phyloP scores from a whole-genome alignment of 2,113 vertebrate genomes.

The Octodon degus region DNA sequence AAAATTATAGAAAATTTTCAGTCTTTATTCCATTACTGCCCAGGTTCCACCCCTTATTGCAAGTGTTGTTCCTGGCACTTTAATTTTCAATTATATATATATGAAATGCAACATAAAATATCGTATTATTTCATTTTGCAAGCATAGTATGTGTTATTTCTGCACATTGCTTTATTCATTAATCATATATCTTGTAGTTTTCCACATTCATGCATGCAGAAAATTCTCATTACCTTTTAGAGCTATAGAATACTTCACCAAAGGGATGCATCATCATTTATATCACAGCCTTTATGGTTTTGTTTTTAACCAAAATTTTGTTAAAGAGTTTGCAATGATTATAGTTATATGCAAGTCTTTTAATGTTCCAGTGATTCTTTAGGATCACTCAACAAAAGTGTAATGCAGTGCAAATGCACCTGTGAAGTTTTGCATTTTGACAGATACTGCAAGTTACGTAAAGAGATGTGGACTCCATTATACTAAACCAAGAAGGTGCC shows the following conservation, averaged over 20 bases:
- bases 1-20: background rate
- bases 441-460: background rate
- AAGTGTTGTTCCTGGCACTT: background rate
- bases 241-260: background rate
- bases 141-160: background rate
- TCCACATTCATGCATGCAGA: background rate
- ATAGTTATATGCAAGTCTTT: background rate
- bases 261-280: background rate
- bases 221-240: constrained; percentile 1
- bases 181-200: background rate
- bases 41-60: background rate
- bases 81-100: background rate
- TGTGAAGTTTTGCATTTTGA: background rate
- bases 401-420: background rate
- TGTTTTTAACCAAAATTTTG: constrained; percentile 5
- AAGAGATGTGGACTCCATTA: background rate
- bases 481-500: background rate
- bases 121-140: background rate
- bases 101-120: background rate
- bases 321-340: background rate
- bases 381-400: background rate
- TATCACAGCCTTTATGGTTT: background rate
- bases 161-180: background rate
- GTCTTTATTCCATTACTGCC: background rate
- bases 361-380: background rate